phyloP scores from a whole-genome alignment of 1,140 invertebrate genomes.

The Eubasilissa regina region DNA sequence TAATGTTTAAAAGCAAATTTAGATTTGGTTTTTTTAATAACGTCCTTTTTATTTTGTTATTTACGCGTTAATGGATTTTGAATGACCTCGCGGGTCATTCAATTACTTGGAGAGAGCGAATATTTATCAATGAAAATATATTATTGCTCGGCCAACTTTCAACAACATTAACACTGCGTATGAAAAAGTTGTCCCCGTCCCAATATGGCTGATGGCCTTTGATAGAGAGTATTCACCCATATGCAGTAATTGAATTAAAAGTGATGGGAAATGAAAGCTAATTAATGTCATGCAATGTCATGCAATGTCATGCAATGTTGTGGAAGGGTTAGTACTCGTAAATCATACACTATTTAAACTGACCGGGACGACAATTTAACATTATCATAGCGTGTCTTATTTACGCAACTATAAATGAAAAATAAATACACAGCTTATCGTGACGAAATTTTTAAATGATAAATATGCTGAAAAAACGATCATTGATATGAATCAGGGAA shows the following conservation, averaged over 20 bases:
- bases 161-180: too few relatives aligned
- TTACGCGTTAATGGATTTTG: too few relatives aligned
- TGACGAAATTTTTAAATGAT: neutral
- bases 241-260: conserved; percentile 28
- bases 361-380: neutral
- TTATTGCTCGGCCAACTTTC: too few relatives aligned
- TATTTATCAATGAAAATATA: too few relatives aligned
- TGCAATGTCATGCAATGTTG: neutral
- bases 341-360: neutral
- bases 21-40: neutral
- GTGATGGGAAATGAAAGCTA: conserved; percentile 9
- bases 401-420: neutral
- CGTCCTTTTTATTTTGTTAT: too few relatives aligned
- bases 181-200: too few relatives aligned
- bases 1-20: too few relatives aligned
- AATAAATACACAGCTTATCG: neutral
- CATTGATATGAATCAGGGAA: neutral
- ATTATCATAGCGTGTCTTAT: neutral
- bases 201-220: too few relatives aligned
- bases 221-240: neutral
- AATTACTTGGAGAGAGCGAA: too few relatives aligned
- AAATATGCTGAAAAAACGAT: neutral
- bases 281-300: conserved; percentile 17
- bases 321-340: conserved; percentile 22
- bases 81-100: too few relatives aligned